These are phyloP conservation scores for Penaeus monodon DNA, from an alignment of 2,888 invertebrate genomes.

Conservation along the genomic window DNA sequence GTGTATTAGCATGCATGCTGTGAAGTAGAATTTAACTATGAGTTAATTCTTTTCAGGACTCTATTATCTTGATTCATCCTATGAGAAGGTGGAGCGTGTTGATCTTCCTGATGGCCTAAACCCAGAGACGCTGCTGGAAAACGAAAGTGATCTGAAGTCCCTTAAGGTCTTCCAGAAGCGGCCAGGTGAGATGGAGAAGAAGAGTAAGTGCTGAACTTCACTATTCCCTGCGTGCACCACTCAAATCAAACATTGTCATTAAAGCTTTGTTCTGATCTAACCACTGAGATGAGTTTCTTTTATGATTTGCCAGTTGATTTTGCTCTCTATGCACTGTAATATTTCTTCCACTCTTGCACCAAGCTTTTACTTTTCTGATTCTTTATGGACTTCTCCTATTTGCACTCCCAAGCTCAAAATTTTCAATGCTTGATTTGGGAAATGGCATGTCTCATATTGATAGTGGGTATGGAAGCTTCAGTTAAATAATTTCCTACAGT, in stretches of 20 bases:
- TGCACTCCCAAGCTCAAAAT: neutral
- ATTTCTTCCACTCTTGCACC: conserved; percentile 9
- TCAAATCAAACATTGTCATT: conserved; percentile 29
- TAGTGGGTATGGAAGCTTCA: neutral
- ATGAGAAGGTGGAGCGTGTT: conserved; percentile 89
- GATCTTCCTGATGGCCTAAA: conserved; percentile 85
- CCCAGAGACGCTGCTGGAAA: conserved; percentile 81
- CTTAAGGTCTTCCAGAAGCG: conserved; percentile 90
- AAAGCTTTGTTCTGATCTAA: conserved; percentile 12
- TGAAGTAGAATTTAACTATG: neutral
- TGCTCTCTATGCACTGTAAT: neutral
- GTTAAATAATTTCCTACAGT: too few relatives aligned
- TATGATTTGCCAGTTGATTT: neutral
- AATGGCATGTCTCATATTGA: conserved; percentile 8
- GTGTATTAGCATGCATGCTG: neutral
- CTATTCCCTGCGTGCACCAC: conserved; percentile 9
- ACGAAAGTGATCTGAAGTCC: conserved; percentile 88
- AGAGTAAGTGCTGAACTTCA: conserved; percentile 25
- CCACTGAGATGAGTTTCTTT: too few relatives aligned
- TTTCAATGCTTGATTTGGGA: conserved; percentile 40
- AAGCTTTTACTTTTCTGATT: neutral
- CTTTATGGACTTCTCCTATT: neutral
- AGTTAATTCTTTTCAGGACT: conserved; percentile 69
- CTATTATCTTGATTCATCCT: conserved; percentile 88
- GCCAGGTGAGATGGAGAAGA: conserved; percentile 70